Evolutionary conservation across 1,140 invertebrate species (phyloP).

Genomic region (Myzus persicae): DNA sequence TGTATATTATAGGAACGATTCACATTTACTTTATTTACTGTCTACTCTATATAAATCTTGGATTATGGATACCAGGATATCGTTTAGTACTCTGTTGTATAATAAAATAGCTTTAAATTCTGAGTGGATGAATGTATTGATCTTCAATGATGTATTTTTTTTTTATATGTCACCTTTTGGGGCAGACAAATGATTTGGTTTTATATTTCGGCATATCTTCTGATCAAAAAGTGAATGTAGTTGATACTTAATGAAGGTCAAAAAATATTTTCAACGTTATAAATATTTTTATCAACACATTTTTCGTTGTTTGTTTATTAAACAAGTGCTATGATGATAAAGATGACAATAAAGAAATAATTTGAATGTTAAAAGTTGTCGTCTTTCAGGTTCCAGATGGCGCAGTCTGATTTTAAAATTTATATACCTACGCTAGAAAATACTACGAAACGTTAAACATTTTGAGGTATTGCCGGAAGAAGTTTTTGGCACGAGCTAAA

Average conservation of each 20-base stretch:
- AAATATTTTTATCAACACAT: too few species aligned
- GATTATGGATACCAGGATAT: not conserved
- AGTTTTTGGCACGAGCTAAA: conserved; percentile 8
- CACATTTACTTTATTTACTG: not conserved
- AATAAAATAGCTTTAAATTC: not conserved
- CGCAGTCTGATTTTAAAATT: not conserved
- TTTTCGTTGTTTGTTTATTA: too few species aligned
- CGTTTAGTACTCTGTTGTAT: not conserved
- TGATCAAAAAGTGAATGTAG: too few species aligned
- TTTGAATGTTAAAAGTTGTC: not conserved
- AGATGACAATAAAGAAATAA: not conserved
- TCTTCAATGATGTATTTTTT: too few species aligned
- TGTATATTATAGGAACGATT: not conserved
- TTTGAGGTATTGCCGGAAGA: not conserved
- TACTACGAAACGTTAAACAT: not conserved
- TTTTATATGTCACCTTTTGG: too few species aligned
- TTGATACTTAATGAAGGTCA: too few species aligned
- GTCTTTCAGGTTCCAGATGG: not conserved
- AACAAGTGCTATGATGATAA: not conserved
- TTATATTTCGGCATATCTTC: too few species aligned
- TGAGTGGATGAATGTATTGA: too few species aligned
- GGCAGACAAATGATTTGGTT: too few species aligned
- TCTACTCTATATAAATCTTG: not conserved
- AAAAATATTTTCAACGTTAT: too few species aligned
- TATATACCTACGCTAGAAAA: not conserved